These are phyloP conservation scores for Drosophila helvetica DNA, from an alignment of 2,888 invertebrate genomes.

Conservation along the genomic window DNA sequence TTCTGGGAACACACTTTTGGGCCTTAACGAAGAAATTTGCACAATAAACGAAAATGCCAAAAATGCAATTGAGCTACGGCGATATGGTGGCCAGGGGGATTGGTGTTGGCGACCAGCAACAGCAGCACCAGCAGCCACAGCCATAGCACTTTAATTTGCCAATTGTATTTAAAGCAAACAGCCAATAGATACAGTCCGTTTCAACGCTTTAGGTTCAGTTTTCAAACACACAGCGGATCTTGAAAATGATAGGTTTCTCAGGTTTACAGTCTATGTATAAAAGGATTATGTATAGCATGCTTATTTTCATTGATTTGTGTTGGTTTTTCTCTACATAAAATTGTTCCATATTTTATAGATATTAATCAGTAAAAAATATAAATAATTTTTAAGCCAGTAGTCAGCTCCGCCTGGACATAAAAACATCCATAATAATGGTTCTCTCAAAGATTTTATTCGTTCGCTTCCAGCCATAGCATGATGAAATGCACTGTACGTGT, in stretches of 20 bases:
- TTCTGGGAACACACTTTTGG: constrained; percentile 10
- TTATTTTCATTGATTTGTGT: too few relatives aligned
- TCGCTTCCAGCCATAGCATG: not conserved
- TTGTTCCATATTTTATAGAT: too few relatives aligned
- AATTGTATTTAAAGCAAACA: constrained; percentile 39
- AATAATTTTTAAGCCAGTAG: too few relatives aligned
- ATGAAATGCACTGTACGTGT: constrained; percentile 3
- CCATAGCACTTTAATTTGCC: constrained; percentile 51
- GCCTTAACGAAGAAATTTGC: constrained; percentile 24
- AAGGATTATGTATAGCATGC: too few relatives aligned
- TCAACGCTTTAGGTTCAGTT: not conserved
- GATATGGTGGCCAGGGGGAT: not conserved
- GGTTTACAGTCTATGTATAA: too few relatives aligned
- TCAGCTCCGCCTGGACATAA: too few relatives aligned
- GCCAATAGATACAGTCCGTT: constrained; percentile 16
- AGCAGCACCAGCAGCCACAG: constrained; percentile 8
- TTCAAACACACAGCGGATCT: too few relatives aligned
- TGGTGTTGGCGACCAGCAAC: not conserved
- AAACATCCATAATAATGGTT: too few relatives aligned
- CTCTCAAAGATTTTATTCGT: not conserved
- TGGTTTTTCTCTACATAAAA: too few relatives aligned
- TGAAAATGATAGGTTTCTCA: too few relatives aligned
- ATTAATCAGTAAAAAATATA: too few relatives aligned
- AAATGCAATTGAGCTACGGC: constrained; percentile 45
- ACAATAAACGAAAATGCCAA: constrained; percentile 37